phyloP scores from a whole-genome alignment of 2,888 invertebrate genomes.

The Acleris sparsana region DNA sequence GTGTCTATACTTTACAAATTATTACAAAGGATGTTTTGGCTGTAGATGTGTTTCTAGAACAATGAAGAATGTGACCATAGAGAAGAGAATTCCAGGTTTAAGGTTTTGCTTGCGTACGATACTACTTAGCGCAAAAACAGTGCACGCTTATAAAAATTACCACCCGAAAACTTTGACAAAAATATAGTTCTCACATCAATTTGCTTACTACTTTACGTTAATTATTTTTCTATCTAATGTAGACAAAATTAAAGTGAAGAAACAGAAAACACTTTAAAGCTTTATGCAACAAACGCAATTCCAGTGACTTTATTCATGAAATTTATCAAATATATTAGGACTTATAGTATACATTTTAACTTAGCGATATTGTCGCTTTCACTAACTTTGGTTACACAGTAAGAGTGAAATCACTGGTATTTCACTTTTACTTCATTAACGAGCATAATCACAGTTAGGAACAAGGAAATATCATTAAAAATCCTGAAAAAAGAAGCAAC shows the following conservation, averaged over 20 bases:
- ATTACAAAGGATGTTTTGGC: too few species aligned
- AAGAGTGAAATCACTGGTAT: conserved; percentile 36
- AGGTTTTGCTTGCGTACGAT: conserved; percentile 40
- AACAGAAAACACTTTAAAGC: conserved; percentile 37
- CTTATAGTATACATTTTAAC: conserved; percentile 50
- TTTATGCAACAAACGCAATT: not conserved
- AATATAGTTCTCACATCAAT: conserved; percentile 66
- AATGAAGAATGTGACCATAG: too few species aligned
- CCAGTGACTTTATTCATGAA: conserved; percentile 32
- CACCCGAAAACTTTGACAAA: conserved; percentile 62
- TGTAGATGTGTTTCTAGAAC: conserved; percentile 17
- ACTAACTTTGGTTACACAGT: conserved; percentile 36
- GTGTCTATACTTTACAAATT: too few species aligned
- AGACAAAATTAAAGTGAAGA: conserved; percentile 39
- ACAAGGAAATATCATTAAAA: conserved; percentile 1
- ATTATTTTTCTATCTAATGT: conserved; percentile 72
- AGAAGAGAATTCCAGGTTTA: conserved; percentile 30
- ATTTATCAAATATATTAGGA: conserved; percentile 43
- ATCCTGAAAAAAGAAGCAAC: too few species aligned
- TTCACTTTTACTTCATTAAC: not conserved
- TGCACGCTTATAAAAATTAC: conserved; percentile 58
- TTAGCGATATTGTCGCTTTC: conserved; percentile 76
- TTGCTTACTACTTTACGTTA: conserved; percentile 62
- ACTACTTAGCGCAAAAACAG: conserved; percentile 66
- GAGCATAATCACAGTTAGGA: too few species aligned